Conservation (phyloP, 1,140 invertebrate species). For the Pissodes strobi region DNA sequence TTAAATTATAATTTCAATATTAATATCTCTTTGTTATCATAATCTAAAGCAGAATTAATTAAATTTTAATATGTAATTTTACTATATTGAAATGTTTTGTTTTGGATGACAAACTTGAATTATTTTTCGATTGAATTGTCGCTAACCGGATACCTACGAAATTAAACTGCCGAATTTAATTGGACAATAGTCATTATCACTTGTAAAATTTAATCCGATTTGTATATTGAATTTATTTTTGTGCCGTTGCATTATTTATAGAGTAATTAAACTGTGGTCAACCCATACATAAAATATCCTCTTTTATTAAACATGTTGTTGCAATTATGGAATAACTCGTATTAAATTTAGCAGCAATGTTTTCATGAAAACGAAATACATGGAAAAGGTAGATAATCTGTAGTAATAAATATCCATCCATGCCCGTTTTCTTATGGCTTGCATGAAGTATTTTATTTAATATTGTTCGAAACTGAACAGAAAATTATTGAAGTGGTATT, state of each 20-base stretch:
- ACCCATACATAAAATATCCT: not conserved
- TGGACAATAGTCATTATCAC: slow-evolving; percentile 36
- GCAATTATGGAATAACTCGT: too few relatives aligned
- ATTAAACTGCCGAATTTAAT: slow-evolving; percentile 41
- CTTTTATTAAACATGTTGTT: too few relatives aligned
- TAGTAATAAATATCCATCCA: too few relatives aligned
- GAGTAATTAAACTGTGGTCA: slow-evolving; percentile 2
- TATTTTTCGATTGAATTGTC: slow-evolving; percentile 41
- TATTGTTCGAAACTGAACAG: too few relatives aligned
- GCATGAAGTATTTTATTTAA: too few relatives aligned
- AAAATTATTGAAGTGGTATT: too few relatives aligned
- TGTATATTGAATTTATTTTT: slow-evolving; percentile 23
- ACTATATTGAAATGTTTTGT: slow-evolving; percentile 27
- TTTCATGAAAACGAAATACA: not conserved
- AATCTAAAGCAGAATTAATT: slow-evolving; percentile 29
- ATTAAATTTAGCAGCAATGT: too few relatives aligned
- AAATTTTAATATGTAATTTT: slow-evolving; percentile 41
- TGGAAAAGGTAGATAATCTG: too few relatives aligned
- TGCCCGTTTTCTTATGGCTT: too few relatives aligned
- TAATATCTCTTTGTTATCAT: too few relatives aligned
- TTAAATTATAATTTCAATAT: too few relatives aligned
- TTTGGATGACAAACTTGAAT: slow-evolving; percentile 41
- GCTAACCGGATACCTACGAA: slow-evolving; percentile 36
- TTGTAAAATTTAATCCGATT: slow-evolving; percentile 31
- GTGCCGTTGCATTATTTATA: slow-evolving; percentile 4